phyloP scores from a whole-genome alignment of 2,113 vertebrate species.

The Campylorhamphus procurvoides region DNA sequence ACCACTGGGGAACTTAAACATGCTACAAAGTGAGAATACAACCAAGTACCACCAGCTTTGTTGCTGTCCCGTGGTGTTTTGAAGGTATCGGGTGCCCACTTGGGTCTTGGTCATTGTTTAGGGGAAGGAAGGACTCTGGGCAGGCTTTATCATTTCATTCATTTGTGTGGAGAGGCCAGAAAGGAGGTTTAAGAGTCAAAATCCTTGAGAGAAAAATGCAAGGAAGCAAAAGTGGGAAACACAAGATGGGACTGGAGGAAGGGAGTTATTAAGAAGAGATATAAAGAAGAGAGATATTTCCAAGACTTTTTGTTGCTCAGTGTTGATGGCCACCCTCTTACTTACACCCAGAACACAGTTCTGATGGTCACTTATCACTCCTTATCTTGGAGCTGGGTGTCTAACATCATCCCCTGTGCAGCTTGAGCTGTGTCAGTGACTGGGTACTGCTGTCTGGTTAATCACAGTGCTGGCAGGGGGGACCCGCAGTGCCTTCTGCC shows the following conservation, averaged over 20 bases:
- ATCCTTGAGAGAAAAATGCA: background rate
- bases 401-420: fast-evolving
- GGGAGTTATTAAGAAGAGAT: background rate
- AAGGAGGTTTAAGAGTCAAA: background rate
- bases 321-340: background rate
- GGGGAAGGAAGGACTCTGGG: background rate
- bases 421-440: background rate
- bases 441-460: background rate
- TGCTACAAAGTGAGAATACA: background rate
- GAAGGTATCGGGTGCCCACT: background rate
- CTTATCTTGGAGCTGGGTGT: background rate
- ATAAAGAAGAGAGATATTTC: background rate
- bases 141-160: background rate
- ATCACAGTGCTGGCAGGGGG: background rate
- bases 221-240: background rate
- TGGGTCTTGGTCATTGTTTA: background rate
- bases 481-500: background rate
- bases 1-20: background rate
- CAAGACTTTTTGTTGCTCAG: background rate
- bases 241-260: background rate
- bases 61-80: background rate
- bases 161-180: background rate
- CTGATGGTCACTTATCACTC: background rate
- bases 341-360: background rate
- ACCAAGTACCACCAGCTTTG: background rate